These are phyloP conservation scores for Cyprinodon variegatus DNA, from an alignment of 2,113 vertebrate genomes.

Conservation along the genomic window DNA sequence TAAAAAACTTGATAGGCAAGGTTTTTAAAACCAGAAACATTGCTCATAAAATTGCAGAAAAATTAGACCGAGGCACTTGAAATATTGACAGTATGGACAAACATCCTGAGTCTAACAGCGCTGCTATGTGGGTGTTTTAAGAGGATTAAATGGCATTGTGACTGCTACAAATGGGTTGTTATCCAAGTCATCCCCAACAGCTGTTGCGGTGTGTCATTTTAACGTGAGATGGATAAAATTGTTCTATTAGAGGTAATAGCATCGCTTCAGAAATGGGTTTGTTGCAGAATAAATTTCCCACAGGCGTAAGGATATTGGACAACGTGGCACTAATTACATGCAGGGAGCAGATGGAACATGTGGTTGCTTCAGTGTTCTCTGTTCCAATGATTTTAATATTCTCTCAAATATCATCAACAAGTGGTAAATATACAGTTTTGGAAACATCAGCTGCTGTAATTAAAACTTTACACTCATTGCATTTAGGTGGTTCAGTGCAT, in stretches of 20 bases:
- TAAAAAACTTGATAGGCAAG: not conserved
- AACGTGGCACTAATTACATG: slow-evolving; percentile 27
- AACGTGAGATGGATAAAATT: slow-evolving; percentile 54
- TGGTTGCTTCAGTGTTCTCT: slow-evolving; percentile 23
- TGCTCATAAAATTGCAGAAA: not conserved
- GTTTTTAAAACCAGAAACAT: not conserved
- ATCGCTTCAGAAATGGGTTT: slow-evolving; percentile 45
- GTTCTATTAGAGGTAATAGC: slow-evolving; percentile 36
- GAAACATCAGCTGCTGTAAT: slow-evolving; percentile 10
- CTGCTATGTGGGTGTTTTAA: slow-evolving; percentile 25
- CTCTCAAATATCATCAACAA: slow-evolving; percentile 22
- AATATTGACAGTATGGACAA: slow-evolving; percentile 16
- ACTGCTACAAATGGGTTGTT: slow-evolving; percentile 8
- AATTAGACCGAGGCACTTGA: not conserved
- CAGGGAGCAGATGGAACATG: slow-evolving; percentile 18
- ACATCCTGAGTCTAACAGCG: slow-evolving; percentile 12
- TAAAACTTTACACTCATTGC: too few relatives aligned
- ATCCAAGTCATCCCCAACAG: slow-evolving; percentile 29
- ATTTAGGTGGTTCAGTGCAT: not conserved
- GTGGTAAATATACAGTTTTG: slow-evolving; percentile 14
- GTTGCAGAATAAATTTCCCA: slow-evolving; percentile 52
- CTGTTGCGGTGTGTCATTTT: slow-evolving; percentile 23
- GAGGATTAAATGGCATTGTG: slow-evolving; percentile 9
- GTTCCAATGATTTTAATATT: slow-evolving; percentile 33
- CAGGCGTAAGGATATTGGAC: slow-evolving; percentile 44